Evolutionary conservation across 2,888 invertebrate genomes (phyloP), one percentile per base, ranked within the genome.

Genomic region (Diarsia brunnea): DNA sequence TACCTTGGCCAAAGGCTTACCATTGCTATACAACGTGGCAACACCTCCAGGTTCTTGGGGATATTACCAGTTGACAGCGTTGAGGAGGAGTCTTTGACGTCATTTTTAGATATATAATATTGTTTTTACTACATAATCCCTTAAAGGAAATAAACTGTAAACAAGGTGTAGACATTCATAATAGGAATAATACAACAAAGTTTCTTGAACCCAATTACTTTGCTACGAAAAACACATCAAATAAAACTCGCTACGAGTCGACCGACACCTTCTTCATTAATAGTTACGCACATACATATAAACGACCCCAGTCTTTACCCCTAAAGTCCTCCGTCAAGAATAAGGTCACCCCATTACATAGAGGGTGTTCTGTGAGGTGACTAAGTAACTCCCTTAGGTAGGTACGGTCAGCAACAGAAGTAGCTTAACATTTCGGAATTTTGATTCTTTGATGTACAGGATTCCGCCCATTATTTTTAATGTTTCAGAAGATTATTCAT

Each of bases 311-410:
- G 70, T 64, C 24, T 31, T 43, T 3, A 61, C 67, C 49, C 61
- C 49, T 24, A 55, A 49, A 55, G 61, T 24, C 72, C 53, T 66
- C 61, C n/a, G 65, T 43, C 78, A 73, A 55, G 73, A 78, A 78
- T 73, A 63, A 73, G 78, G 73, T 78, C 78, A 78, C 61, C 66
- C 71, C 67, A 63, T 51, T 31, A 69, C 60, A 19, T 24, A 53
- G 24, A 19, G 68, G 65, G 78, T 60, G 45, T 51, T 53, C n/a
- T 49, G 38, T 61, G 66, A n/a, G 53, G 73, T 71, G 53, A 78
- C 53, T 73, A n/a, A 78, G 60, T 72, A 55, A 73, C 43, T 55
- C 66, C 63, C 43, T 63, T 63, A 78, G n/a, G n/a, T n/a, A n/a
- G n/a, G n/a, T n/a, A n/a, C n/a, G n/a, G n/a, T n/a, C n/a, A n/a